A percentile compares a stretch with the other conserved stretches of the same genome.
These are phyloP conservation scores for Cnemophilus loriae DNA, from an alignment of 2,113 vertebrate genomes.

Conservation along the genomic window DNA sequence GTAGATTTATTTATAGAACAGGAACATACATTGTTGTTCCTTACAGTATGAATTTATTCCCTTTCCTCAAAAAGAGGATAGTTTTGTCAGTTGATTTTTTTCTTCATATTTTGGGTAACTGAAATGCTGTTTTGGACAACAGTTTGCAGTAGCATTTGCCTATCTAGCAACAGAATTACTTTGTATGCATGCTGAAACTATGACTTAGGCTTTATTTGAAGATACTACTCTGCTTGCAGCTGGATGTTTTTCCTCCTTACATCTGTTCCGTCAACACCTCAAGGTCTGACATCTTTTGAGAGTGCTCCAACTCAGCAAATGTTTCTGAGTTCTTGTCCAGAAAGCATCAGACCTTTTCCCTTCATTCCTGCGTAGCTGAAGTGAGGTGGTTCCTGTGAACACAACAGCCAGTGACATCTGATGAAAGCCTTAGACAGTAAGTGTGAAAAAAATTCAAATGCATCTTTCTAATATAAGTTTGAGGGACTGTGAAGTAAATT, in stretches of 20 bases:
- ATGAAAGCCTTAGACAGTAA: neutral
- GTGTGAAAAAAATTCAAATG: neutral
- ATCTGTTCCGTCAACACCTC: neutral
- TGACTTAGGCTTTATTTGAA: neutral
- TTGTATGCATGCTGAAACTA: neutral
- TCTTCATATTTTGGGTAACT: neutral
- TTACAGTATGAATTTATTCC: neutral
- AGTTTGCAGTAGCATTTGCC: neutral
- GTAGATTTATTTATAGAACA: neutral
- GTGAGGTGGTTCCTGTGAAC: neutral
- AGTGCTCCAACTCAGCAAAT: neutral
- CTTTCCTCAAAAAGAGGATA: neutral
- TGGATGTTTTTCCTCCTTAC: neutral
- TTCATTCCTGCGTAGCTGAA: neutral
- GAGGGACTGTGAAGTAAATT: neutral
- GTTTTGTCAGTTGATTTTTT: neutral
- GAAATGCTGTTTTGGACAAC: neutral
- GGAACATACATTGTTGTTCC: neutral
- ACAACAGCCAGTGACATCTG: neutral
- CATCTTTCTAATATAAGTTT: neutral
- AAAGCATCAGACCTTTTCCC: neutral
- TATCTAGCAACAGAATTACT: neutral
- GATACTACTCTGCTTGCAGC: neutral
- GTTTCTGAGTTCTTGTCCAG: neutral
- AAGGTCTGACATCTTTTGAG: neutral